Base-by-base conservation (phyloP, 2,797 vertebrate genomes). In the Todus mexicanus region DNA sequence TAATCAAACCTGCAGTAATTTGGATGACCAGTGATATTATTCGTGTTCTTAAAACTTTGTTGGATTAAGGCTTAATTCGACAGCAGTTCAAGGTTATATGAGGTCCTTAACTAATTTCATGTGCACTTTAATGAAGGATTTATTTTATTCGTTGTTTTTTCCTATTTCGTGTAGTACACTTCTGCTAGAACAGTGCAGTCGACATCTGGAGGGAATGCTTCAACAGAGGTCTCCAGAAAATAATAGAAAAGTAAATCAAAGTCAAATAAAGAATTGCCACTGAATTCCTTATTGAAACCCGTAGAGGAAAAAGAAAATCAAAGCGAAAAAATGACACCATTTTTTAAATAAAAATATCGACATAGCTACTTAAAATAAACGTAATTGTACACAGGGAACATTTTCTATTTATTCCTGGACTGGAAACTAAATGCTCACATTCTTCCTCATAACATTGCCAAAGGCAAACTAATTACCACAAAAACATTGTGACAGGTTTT, bases 271-370 rank as follows among this genome's bases (percentile, higher is more conserved):
- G n/a, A 56, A 56, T 56, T 21, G 31, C 17, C n/a, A 15, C 6
- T 80, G 70, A 92, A 94, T 78, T 73, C 35, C 95, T 96, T 51
- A 89, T 65, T 84, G 61, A 95, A 96, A 93, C 89, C 35, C 64
- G 82, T 42, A 72, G 31, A 63, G 70, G 79, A 95, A 69, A 89
- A 21, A 91, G 95, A 96, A 93, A 96, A 93, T 10, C 3, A 37
- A 65, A 56, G 20, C 54, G 4, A 63, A 48, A 68, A 45, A 45
- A 5, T 20, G 8, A 2, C 11, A 65, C 22, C 11, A 60, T 53
- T 87, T 94, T 82, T 96, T 91, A 96, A 95, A 97, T 47, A 93
- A 95, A 97, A 96, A 95, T 94, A 97, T 96, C 96, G 88, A 95
- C 84, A 84, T 69, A 91, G 20, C 71, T 93, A 84, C 94, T 96